phyloP scores from a whole-genome alignment of 2,888 invertebrate genomes.

The Pyralis farinalis region DNA sequence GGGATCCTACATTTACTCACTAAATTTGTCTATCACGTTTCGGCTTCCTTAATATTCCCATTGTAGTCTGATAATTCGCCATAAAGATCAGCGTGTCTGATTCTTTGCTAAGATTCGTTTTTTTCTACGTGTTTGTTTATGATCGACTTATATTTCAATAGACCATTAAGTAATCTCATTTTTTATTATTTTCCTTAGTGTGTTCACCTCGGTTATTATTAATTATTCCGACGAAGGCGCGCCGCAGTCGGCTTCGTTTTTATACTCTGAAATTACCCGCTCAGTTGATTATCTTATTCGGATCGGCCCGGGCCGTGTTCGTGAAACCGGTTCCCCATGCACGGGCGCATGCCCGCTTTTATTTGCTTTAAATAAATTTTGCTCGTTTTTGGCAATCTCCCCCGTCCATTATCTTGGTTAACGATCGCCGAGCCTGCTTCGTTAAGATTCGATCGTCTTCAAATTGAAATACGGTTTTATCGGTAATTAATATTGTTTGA shows the following conservation, averaged over 20 bases:
- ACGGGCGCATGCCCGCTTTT: conserved; percentile 64
- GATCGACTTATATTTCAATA: conserved; percentile 7
- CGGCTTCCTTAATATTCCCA: conserved; percentile 49
- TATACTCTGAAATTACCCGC: conserved; percentile 63
- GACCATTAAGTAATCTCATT: conserved; percentile 8
- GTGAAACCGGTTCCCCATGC: conserved; percentile 58
- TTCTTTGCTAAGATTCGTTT: conserved; percentile 2
- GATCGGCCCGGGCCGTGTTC: conserved; percentile 47
- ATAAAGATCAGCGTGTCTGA: conserved; percentile 19
- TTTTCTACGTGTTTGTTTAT: conserved; percentile 9
- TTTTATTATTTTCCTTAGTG: conserved; percentile 29
- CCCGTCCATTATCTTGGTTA: conserved; percentile 66
- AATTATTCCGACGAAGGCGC: conserved; percentile 57
- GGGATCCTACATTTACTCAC: conserved; percentile 33
- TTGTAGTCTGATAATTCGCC: conserved; percentile 48
- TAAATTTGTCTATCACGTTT: conserved; percentile 39
- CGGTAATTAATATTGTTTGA: conserved; percentile 39
- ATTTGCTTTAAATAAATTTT: conserved; percentile 76
- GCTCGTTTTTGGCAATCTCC: conserved; percentile 74
- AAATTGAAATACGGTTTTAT: conserved; percentile 48
- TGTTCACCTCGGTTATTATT: conserved; percentile 52
- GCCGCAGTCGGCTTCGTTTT: conserved; percentile 48
- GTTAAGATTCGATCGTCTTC: conserved; percentile 67
- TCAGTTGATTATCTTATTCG: conserved; percentile 74
- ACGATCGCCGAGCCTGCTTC: conserved; percentile 66